Evolutionary conservation across 2,113 vertebrate genomes (phyloP).

Genomic region (Grammomys surdaster): DNA sequence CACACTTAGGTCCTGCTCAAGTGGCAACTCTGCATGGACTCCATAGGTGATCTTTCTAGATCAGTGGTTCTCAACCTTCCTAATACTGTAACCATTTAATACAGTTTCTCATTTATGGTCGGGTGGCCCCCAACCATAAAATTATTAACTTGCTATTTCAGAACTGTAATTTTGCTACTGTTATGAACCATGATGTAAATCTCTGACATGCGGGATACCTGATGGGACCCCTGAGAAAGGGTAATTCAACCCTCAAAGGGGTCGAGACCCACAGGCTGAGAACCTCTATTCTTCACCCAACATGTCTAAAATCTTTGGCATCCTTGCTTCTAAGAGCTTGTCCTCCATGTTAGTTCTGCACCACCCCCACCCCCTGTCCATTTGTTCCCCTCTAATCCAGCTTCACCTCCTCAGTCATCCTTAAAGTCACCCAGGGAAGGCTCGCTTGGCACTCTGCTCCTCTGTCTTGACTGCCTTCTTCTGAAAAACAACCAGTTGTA

Average conservation of each 20-base stretch:
- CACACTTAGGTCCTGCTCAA: background rate
- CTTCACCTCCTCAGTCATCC: background rate
- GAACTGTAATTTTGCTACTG: background rate
- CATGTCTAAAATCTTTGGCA: background rate
- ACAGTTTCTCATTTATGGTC: background rate
- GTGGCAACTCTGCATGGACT: background rate
- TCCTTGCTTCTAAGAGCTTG: background rate
- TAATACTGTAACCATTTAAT: background rate
- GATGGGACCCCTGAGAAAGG: background rate
- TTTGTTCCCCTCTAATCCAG: background rate
- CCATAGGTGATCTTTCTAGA: background rate
- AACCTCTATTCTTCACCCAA: background rate
- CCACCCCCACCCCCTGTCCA: background rate
- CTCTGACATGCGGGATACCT: background rate
- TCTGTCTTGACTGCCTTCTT: background rate
- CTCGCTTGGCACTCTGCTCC: background rate
- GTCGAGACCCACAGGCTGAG: background rate
- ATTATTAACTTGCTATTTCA: background rate
- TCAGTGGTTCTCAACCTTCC: background rate
- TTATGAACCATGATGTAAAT: too few relatives aligned
- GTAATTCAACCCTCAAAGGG: background rate
- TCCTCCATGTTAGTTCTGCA: background rate
- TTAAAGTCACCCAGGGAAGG: background rate
- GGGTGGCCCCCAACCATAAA: background rate
- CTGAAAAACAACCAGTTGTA: background rate